Base-by-base conservation (phyloP, 2,113 vertebrate genomes). In the Hylia prasina region DNA sequence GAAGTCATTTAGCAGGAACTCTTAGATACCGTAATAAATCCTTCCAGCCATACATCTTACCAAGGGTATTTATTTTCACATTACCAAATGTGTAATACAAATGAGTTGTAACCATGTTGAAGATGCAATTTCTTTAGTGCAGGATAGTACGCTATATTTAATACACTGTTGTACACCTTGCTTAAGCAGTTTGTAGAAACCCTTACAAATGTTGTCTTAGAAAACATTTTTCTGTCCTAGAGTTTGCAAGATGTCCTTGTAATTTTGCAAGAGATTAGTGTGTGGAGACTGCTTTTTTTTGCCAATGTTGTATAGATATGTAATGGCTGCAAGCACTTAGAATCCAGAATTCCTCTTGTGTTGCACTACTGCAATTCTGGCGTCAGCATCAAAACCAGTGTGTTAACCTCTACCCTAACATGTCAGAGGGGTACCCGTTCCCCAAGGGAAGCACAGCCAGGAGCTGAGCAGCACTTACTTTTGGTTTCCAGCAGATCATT, bases 401-500 rank as follows among this genome's bases (percentile, higher is more conserved):
- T 27, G 12, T 31, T 33, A 23, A 27, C 30, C 17, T 82, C 40
- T 69, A 23, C 8, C 18, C 30, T 10, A 31, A 0, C 7, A 6
- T 23, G 17, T 47, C 39, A 40, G 17, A 40, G n/a, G 30, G 53
- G 9, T 16, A 42, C 15, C 10, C 0, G 0, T 42, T 61, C 14
- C n/a, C 39, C 12, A 40, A 47, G 25, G 25, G 10, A 35, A 35
- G 8, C 8, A 22, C 19, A 35, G 11, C 21, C 47, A 54, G 40
- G 30, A 40, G 11, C 16, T 31, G 30, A 54, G 61, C 40, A 73
- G 31, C 6, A 10, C 7, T 64, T 48, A 21, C 22, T 44, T 73
- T 45, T 75, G 2, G 12, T 60, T 87, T 83, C 37, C 66, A 64
- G 50, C 8, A 56, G 15, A 86, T 24, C 7, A 65, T 78, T 87